These are phyloP conservation scores for Leptinotarsa rubiginosa DNA, from an alignment of 2,888 invertebrate species.

Conservation along the genomic window DNA sequence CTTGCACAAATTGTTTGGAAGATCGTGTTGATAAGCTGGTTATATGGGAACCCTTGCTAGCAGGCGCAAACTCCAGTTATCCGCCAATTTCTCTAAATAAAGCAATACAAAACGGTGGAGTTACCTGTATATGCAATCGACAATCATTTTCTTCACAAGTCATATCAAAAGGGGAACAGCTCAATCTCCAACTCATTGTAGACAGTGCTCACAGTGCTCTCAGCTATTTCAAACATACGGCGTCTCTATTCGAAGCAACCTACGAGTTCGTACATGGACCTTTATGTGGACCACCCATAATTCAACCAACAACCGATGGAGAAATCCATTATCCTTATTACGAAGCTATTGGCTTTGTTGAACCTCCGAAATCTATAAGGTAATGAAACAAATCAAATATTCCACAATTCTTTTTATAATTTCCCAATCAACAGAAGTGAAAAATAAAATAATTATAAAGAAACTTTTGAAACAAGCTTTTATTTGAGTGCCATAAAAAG, in stretches of 20 bases:
- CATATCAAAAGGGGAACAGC: constrained; percentile 82
- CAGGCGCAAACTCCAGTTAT: constrained; percentile 62
- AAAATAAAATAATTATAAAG: too few relatives aligned
- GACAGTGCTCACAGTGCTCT: constrained; percentile 88
- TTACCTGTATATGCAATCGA: constrained; percentile 80
- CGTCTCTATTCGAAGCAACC: constrained; percentile 85
- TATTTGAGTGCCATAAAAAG: too few relatives aligned
- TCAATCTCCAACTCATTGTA: constrained; percentile 84
- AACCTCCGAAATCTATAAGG: constrained; percentile 75
- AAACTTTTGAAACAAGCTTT: too few relatives aligned
- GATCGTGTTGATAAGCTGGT: constrained; percentile 87
- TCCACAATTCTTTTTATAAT: too few relatives aligned
- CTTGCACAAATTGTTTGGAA: constrained; percentile 87
- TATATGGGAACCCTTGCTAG: constrained; percentile 78
- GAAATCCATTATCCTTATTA: constrained; percentile 89
- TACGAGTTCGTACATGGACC: constrained; percentile 93
- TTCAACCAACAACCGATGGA: constrained; percentile 84
- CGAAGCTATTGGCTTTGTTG: constrained; percentile 79
- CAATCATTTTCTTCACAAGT: constrained; percentile 73
- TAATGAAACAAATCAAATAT: constrained; percentile 1
- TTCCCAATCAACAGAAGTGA: too few relatives aligned
- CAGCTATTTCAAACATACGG: constrained; percentile 88
- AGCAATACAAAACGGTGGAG: constrained; percentile 75
- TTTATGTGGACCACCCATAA: constrained; percentile 84
- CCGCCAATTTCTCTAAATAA: constrained; percentile 70